These are phyloP conservation scores for Diabrotica balteata DNA, from an alignment of 2,888 invertebrate genomes.

Conservation along the genomic window DNA sequence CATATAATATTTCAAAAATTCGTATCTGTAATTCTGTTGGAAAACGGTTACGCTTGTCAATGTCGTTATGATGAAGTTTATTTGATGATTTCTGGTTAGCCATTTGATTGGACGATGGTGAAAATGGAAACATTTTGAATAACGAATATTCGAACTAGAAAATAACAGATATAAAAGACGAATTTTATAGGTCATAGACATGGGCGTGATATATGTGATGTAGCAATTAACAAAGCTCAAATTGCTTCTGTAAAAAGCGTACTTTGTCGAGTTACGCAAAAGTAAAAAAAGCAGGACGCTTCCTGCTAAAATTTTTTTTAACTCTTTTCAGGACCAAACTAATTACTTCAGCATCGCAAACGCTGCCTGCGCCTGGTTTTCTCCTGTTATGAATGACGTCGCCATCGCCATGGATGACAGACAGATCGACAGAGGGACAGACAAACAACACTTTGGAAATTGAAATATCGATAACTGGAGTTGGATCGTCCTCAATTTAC, in stretches of 20 bases:
- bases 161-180: not conserved
- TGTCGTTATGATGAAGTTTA: too few species aligned
- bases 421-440: slow-evolving; percentile 18
- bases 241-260: slow-evolving; percentile 12
- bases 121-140: not conserved
- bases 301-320: slow-evolving; percentile 18
- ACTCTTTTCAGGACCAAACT: slow-evolving; percentile 22
- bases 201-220: slow-evolving; percentile 12
- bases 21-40: too few species aligned
- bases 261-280: slow-evolving; percentile 12
- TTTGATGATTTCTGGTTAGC: too few species aligned
- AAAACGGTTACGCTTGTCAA: too few species aligned
- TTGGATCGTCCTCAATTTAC: slow-evolving; percentile 32
- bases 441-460: slow-evolving; percentile 28
- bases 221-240: slow-evolving; percentile 24
- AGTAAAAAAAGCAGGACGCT: slow-evolving; percentile 14
- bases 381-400: slow-evolving; percentile 27
- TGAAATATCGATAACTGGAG: slow-evolving; percentile 29
- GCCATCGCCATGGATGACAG: slow-evolving; percentile 22
- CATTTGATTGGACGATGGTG: not conserved
- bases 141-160: not conserved
- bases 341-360: slow-evolving; percentile 28
- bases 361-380: slow-evolving; percentile 13
- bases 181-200: slow-evolving; percentile 4
- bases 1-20: too few species aligned